phyloP scores from a whole-genome alignment of 2,888 invertebrate genomes.

The Philopedon plagiatum region DNA sequence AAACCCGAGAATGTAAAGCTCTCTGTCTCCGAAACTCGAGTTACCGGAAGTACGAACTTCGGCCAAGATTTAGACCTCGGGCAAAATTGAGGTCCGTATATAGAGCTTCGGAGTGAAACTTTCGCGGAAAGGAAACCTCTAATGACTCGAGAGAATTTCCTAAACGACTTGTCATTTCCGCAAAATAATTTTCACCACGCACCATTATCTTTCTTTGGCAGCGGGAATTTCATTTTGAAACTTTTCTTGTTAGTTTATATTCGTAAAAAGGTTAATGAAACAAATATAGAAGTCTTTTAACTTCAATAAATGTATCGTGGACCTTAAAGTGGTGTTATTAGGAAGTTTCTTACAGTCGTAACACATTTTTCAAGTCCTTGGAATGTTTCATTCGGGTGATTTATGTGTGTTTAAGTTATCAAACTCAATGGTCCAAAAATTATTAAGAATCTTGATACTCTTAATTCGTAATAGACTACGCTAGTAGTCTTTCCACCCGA shows the following conservation, averaged over 20 bases:
- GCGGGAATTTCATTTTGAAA: background rate
- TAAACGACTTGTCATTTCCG: conserved; percentile 33
- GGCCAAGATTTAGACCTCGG: background rate
- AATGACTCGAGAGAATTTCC: conserved; percentile 26
- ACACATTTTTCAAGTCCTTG: too few species aligned
- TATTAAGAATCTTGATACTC: too few species aligned
- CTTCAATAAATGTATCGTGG: too few species aligned
- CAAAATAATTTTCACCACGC: conserved; percentile 14
- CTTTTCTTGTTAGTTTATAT: background rate
- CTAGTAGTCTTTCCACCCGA: too few species aligned
- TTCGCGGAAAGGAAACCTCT: conserved; percentile 25
- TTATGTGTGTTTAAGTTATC: too few species aligned
- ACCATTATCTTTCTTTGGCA: background rate
- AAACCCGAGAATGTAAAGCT: background rate
- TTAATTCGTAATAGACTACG: too few species aligned
- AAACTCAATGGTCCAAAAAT: too few species aligned
- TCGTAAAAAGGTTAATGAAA: too few species aligned
- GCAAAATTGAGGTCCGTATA: conserved; percentile 1
- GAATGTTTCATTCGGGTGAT: too few species aligned
- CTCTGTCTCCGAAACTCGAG: conserved; percentile 8
- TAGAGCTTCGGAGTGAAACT: conserved; percentile 27
- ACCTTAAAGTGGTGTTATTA: too few species aligned
- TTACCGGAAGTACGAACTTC: conserved; percentile 26
- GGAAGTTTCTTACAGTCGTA: too few species aligned
- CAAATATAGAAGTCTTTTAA: too few species aligned